Evolutionary conservation across 2,888 invertebrate genomes (phyloP).

Genomic region (Dasysyrphus tricinctus): DNA sequence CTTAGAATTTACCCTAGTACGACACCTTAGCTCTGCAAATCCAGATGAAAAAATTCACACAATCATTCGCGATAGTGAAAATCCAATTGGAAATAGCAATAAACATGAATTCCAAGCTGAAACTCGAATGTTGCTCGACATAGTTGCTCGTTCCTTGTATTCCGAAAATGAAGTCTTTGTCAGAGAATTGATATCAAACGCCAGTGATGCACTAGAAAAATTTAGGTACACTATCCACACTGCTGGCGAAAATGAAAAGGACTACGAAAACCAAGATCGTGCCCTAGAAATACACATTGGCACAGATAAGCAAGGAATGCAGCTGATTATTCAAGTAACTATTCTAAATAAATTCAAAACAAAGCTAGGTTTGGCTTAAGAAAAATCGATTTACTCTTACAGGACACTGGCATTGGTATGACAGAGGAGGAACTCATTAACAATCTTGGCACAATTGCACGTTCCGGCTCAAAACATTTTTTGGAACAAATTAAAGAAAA

Average conservation of each 20-base stretch:
- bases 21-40: slow-evolving; percentile 73
- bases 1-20: slow-evolving; percentile 55
- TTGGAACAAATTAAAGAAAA: slow-evolving; percentile 91
- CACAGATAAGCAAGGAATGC: slow-evolving; percentile 93
- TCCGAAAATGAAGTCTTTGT: slow-evolving; percentile 99
- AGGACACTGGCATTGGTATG: slow-evolving; percentile 98
- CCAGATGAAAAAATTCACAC: slow-evolving; percentile 74
- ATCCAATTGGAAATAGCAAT: slow-evolving; percentile 81
- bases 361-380: neutral
- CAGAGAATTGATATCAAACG: slow-evolving; percentile 97
- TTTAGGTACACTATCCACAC: slow-evolving; percentile 90
- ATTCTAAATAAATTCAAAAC: neutral
- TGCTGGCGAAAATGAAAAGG: slow-evolving; percentile 84
- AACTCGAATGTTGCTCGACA: slow-evolving; percentile 96
- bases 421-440: slow-evolving; percentile 94
- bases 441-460: slow-evolving; percentile 97
- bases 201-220: slow-evolving; percentile 98
- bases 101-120: slow-evolving; percentile 98
- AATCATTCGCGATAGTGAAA: slow-evolving; percentile 78
- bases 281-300: slow-evolving; percentile 93
- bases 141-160: slow-evolving; percentile 98
- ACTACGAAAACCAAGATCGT: slow-evolving; percentile 86
- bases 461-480: slow-evolving; percentile 97
- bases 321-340: slow-evolving; percentile 91
- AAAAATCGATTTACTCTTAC: neutral